These are phyloP conservation scores for Platorchestia sp. DNA, from an alignment of 1,140 invertebrate species.

Conservation along the genomic window DNA sequence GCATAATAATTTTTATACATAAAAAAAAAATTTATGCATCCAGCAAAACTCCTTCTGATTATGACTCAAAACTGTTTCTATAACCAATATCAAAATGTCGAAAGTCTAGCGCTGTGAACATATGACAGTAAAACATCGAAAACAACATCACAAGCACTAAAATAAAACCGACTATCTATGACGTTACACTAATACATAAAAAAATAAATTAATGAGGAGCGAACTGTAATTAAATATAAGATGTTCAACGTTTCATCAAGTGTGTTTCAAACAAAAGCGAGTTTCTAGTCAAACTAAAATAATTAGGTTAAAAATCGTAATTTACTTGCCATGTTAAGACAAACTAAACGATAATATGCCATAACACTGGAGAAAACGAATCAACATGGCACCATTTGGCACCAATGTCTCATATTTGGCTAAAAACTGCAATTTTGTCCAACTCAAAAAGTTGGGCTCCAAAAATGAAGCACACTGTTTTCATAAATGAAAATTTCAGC, in stretches of 20 bases:
- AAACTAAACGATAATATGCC: too few species aligned
- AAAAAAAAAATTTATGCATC: background rate
- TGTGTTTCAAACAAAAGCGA: background rate
- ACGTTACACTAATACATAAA: background rate
- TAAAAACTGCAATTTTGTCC: too few species aligned
- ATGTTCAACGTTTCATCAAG: background rate
- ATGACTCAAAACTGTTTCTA: background rate
- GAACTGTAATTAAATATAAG: background rate
- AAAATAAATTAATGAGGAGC: background rate
- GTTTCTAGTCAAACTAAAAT: background rate
- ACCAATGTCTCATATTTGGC: too few species aligned
- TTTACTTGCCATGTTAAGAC: background rate
- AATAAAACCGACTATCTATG: background rate
- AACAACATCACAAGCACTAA: background rate
- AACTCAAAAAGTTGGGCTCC: too few species aligned
- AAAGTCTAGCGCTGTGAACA: background rate
- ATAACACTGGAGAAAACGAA: too few species aligned
- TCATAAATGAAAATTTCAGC: too few species aligned
- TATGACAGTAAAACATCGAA: background rate
- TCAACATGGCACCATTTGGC: too few species aligned
- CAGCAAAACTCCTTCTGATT: background rate
- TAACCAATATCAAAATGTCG: background rate
- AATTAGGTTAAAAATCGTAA: background rate
- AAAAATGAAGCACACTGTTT: too few species aligned
- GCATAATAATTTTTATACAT: background rate